Base-by-base conservation (phyloP, 2,888 invertebrate species). In the Hirtodrosophila duncani region DNA sequence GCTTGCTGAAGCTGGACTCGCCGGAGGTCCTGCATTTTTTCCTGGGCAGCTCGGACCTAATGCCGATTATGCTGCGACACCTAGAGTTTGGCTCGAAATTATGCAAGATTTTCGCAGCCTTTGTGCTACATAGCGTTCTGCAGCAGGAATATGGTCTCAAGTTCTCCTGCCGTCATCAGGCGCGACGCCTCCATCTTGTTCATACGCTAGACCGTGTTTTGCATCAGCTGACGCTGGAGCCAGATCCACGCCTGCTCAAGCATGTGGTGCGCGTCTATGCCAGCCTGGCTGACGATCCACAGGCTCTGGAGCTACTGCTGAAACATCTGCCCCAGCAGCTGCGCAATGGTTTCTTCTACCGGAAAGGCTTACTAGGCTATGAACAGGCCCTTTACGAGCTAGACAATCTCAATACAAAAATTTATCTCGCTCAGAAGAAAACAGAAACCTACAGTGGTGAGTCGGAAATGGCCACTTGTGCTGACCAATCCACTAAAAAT, bases 221-320 rank as follows among this genome's bases (percentile, higher is more conserved):
- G 0, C 23, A 52, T 30, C 63, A 63, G 5, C 26, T 63, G 23
- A 48, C 48, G 1, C 13, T 63, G 33, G 63, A 63, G 30, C 29
- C 42, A 2, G 52, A 45, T 9, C 27, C 52, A 2, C 37, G 48
- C 7, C 11, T 57, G 4, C 34, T 63, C 2, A 63, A 63, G 36
- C 52, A 63, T 17, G 29, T 63, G 2, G 31, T 58, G 14, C 20
- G 44, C 3, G 10, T 37, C n/a, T 63, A 44, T 9, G 11, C 20
- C 1, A 50, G 62, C 2, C 21, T 63, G 6, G 37, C 63, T 7
- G 63, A 63, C 16, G 24, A 63, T 30, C 37, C 33, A 3, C 10
- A 34, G n/a, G 37, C 26, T 3, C 11, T 37, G 8, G 41, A 29
- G 20, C 7, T 63, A 9, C n/a, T 63, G 1, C 7, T 29, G 0